These are phyloP conservation scores for Cantharis rustica DNA, from an alignment of 2,888 invertebrate species.

Conservation along the genomic window DNA sequence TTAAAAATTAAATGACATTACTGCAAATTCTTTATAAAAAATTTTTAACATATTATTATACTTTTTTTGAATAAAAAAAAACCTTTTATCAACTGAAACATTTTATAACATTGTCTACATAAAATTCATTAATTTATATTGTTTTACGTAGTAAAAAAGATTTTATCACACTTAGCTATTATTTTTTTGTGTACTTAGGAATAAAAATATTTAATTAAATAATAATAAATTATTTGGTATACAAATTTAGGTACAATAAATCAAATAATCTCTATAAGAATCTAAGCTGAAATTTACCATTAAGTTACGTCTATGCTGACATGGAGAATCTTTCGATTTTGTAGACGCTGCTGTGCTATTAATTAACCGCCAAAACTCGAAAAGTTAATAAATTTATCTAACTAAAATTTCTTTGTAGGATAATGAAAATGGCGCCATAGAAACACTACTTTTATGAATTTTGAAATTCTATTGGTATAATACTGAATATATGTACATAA, in stretches of 20 bases:
- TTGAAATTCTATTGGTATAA: not conserved
- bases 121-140: not conserved
- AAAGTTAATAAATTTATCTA: not conserved
- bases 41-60: not conserved
- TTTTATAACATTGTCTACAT: not conserved
- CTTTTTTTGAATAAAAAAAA: not conserved
- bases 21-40: not conserved
- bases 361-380: not conserved
- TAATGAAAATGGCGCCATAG: not conserved
- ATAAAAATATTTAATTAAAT: not conserved
- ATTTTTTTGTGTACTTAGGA: not conserved
- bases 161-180: not conserved
- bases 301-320: not conserved
- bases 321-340: not conserved
- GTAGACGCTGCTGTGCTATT: not conserved
- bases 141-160: not conserved
- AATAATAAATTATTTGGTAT: not conserved
- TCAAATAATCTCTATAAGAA: not conserved
- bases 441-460: not conserved
- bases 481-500: not conserved
- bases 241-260: not conserved
- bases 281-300: not conserved
- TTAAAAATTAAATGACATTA: slow-evolving; percentile 1
- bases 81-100: not conserved
- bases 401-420: not conserved